A percentile compares a stretch with the other conserved stretches of the same genome.
Evolutionary conservation across 1,140 invertebrate species (phyloP).

Genomic region (Gerris buenoi): DNA sequence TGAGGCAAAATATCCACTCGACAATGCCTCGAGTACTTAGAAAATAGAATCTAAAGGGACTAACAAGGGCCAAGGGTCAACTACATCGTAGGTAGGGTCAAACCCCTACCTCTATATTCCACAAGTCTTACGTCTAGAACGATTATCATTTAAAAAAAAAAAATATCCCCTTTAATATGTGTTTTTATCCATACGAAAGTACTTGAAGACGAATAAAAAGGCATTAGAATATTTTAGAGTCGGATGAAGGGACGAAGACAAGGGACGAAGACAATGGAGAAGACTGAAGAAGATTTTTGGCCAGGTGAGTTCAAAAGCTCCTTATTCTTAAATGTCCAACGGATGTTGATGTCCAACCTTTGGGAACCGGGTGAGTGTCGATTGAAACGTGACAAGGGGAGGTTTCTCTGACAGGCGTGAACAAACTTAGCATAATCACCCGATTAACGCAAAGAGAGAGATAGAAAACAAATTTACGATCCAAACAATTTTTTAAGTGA

Average conservation of each 20-base stretch:
- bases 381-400: too few relatives aligned
- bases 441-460: too few relatives aligned
- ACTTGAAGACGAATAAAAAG: too few relatives aligned
- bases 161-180: not conserved
- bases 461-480: too few relatives aligned
- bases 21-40: too few relatives aligned
- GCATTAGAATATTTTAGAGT: too few relatives aligned
- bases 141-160: not conserved
- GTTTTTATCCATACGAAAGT: not conserved
- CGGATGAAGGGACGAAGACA: too few relatives aligned
- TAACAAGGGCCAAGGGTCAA: not conserved
- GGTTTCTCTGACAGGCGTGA: not conserved
- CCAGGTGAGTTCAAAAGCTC: not conserved
- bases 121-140: too few relatives aligned
- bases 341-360: not conserved
- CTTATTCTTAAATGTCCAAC: too few relatives aligned
- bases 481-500: too few relatives aligned
- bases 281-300: not conserved
- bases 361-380: not conserved
- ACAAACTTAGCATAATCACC: not conserved
- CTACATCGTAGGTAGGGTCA: not conserved
- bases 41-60: too few relatives aligned
- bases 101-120: not conserved
- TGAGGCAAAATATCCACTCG: too few relatives aligned
- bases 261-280: not conserved